phyloP scores from a whole-genome alignment of 1,140 invertebrate genomes.

The Neodiprion virginianus region DNA sequence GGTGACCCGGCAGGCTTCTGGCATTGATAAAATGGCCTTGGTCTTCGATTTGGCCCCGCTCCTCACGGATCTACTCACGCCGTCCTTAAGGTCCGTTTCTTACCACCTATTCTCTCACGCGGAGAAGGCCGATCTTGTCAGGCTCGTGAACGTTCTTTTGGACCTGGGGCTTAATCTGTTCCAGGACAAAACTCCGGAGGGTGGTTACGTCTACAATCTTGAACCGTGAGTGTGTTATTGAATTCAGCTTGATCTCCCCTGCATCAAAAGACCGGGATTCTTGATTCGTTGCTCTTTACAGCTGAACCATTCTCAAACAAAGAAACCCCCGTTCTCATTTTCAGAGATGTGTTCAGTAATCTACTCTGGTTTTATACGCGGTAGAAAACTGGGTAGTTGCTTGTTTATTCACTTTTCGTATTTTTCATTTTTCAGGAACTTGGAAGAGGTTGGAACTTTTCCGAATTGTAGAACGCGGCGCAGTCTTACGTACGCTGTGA shows the following conservation, averaged over 20 bases:
- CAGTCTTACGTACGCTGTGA: conserved; percentile 69
- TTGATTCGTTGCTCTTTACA: not conserved
- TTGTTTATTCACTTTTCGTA: conserved; percentile 17
- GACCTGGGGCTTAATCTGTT: conserved; percentile 88
- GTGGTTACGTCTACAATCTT: conserved; percentile 79
- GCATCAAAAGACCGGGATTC: not conserved
- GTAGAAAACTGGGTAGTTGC: not conserved
- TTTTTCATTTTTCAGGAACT: conserved; percentile 44
- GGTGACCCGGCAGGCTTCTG: conserved; percentile 65
- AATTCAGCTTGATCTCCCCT: too few species aligned
- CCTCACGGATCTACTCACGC: conserved; percentile 78
- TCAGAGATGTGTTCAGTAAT: too few species aligned
- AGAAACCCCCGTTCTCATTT: too few species aligned
- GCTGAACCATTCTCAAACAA: too few species aligned
- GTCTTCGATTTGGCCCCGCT: conserved; percentile 78
- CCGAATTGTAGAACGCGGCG: conserved; percentile 49
- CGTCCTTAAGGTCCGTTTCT: conserved; percentile 77
- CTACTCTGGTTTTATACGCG: conserved; percentile 9
- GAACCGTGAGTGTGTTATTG: conserved; percentile 74
- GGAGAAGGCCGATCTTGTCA: conserved; percentile 76
- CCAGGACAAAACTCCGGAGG: conserved; percentile 80
- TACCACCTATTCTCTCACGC: conserved; percentile 76
- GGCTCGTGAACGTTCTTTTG: conserved; percentile 85
- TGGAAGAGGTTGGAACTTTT: conserved; percentile 56
- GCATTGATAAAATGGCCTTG: conserved; percentile 66